Evolutionary conservation across 1,140 invertebrate genomes (phyloP).

Genomic region (Catajapyx aquilonaris): DNA sequence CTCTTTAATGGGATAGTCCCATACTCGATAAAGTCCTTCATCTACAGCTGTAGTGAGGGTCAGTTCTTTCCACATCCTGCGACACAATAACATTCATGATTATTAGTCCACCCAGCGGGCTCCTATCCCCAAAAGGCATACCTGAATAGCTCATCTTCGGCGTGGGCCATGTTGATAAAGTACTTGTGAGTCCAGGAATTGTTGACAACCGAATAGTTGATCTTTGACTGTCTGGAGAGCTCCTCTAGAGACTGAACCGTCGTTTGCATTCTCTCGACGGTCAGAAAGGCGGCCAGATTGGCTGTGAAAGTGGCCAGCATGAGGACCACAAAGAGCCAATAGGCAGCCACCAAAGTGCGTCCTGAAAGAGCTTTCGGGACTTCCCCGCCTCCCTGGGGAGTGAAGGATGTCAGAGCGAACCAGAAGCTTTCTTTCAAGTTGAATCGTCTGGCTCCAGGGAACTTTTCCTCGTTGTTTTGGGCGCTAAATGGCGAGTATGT

Average conservation of each 20-base stretch:
- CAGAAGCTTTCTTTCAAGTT: conserved; percentile 78
- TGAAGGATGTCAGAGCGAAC: conserved; percentile 82
- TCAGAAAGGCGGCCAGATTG: conserved; percentile 88
- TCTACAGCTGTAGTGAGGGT: conserved; percentile 58
- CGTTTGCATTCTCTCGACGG: conserved; percentile 85
- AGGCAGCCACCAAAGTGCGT: conserved; percentile 64
- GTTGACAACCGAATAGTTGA: conserved; percentile 76
- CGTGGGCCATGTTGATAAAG: conserved; percentile 78
- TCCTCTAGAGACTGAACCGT: conserved; percentile 74
- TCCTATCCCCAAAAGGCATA: conserved; percentile 18
- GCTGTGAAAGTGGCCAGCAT: conserved; percentile 92
- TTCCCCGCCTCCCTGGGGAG: conserved; percentile 73
- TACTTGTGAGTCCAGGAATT: conserved; percentile 60
- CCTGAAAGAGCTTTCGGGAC: conserved; percentile 65
- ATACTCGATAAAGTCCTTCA: conserved; percentile 56
- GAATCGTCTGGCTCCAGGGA: conserved; percentile 57
- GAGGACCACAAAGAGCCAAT: conserved; percentile 80
- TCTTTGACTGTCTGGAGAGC: conserved; percentile 60
- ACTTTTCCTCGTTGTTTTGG: conserved; percentile 55
- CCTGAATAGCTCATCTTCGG: conserved; percentile 71
- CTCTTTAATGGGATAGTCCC: conserved; percentile 82
- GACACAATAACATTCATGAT: neutral
- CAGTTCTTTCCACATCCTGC: conserved; percentile 73
- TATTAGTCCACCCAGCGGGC: neutral
- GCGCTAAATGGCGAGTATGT: conserved; percentile 76